A percentile compares a stretch with the other conserved stretches of the same genome.
Evolutionary conservation across 2,797 vertebrate genomes (phyloP).

Genomic region (Chromobotia macracanthus): DNA sequence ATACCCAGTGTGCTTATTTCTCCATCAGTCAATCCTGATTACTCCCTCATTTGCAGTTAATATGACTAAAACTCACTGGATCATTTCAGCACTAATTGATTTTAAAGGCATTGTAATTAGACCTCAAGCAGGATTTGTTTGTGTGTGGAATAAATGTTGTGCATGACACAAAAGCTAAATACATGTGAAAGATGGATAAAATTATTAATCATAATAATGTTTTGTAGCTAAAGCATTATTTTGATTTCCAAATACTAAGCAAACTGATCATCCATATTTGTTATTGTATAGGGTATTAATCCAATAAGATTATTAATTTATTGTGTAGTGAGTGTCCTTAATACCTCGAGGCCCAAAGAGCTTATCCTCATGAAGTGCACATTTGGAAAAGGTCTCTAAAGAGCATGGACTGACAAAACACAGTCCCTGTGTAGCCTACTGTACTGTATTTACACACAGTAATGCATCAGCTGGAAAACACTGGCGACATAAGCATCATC

Average conservation of each 20-base stretch:
- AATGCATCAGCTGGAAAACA: neutral
- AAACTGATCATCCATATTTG: conserved; percentile 3
- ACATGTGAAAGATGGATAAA: neutral
- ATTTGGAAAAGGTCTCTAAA: conserved; percentile 58
- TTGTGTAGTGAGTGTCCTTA: conserved; percentile 65
- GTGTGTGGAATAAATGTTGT: neutral
- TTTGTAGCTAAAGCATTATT: neutral
- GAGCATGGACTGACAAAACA: conserved; percentile 28
- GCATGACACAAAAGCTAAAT: neutral
- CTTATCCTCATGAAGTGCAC: conserved; percentile 62
- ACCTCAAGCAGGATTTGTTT: neutral
- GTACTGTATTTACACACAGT: neutral
- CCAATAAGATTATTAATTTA: conserved; percentile 61
- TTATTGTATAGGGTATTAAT: conserved; percentile 59
- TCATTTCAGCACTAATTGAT: conserved; percentile 21
- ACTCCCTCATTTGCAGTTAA: neutral
- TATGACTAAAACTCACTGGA: conserved; percentile 17
- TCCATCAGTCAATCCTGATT: conserved; percentile 42
- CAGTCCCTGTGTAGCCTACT: neutral
- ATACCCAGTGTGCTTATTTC: conserved; percentile 13
- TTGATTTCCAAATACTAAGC: neutral
- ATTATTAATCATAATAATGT: neutral
- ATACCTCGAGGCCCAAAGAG: conserved; percentile 70
- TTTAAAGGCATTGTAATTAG: conserved; percentile 35
- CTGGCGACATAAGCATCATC: neutral